Conservation (phyloP, 2,888 invertebrate species). For the Tiliacea citrago region DNA sequence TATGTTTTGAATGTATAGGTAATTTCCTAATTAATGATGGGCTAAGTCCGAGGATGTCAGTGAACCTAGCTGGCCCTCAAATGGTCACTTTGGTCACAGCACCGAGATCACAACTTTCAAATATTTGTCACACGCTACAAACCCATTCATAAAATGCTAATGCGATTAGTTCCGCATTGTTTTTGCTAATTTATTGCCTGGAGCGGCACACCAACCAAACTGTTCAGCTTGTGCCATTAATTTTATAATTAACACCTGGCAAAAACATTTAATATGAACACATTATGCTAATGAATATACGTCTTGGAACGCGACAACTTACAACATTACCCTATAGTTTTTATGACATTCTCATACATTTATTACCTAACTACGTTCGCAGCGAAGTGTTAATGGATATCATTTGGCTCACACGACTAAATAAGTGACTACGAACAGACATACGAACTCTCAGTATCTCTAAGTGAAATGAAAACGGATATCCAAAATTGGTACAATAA, state of each 20-base stretch:
- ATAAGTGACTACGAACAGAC: constrained; percentile 65
- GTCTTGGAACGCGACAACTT: constrained; percentile 61
- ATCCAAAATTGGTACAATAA: constrained; percentile 89
- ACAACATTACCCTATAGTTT: constrained; percentile 57
- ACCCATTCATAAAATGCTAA: constrained; percentile 87
- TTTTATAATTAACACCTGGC: constrained; percentile 83
- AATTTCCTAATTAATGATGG: constrained; percentile 51
- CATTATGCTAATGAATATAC: constrained; percentile 69
- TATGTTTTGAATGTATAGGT: constrained; percentile 36
- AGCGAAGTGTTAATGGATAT: constrained; percentile 82
- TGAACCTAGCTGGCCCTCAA: constrained; percentile 60
- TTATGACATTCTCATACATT: constrained; percentile 67
- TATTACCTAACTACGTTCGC: constrained; percentile 59
- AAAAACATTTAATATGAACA: constrained; percentile 76
- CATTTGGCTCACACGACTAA: constrained; percentile 74
- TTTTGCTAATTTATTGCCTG: constrained; percentile 82
- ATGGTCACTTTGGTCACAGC: background rate
- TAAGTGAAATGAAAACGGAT: constrained; percentile 83
- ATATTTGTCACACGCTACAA: constrained; percentile 79
- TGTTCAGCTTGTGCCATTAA: constrained; percentile 75
- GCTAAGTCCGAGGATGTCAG: constrained; percentile 64
- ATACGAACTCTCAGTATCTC: constrained; percentile 71
- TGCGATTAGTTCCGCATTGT: constrained; percentile 83
- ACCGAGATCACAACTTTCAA: constrained; percentile 82
- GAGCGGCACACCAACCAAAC: constrained; percentile 74